Evolutionary conservation across 2,888 invertebrate species (phyloP), one percentile per base, ranked within the genome.

Genomic region (Mechanitis mazaeus): DNA sequence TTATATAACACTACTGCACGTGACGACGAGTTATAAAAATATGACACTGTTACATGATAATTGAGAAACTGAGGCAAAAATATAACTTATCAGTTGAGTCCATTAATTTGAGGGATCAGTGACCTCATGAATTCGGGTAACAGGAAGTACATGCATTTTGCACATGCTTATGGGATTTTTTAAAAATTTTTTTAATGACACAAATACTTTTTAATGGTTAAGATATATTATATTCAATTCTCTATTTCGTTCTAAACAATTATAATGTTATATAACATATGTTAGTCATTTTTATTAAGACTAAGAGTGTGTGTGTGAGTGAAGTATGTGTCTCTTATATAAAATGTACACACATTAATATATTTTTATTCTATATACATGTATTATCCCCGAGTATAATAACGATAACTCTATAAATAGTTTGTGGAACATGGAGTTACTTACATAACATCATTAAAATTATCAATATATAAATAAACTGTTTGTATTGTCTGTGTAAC

Each of bases 21-120:
- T 6, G 28, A 11, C 9, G 66, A 64, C 69, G 68, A 66, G 65
- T 55, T 64, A 72, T 78, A 78, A 80, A 83, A 79, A 76, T 77
- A 75, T 78, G 75, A 75, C 75, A 72, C 69, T 75, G 74, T 58
- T 75, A 78, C 85, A 86, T 85, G 81, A 84, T 74, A 75, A 74
- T 65, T 65, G 72, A 72, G 74, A 71, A 75, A 72, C 74, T 72
- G 68, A 74, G 73, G 67, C 56, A 72, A 70, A 68, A 60, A 55
- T 62, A 53, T 65, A 68, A 67, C 72, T 79, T 81, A 80, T 83
- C 80, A 69, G 69, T 67, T 61, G 67, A 59, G 47, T 53, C 53
- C 57, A 58, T 60, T 57, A 65, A 69, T 59, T 69, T 64, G 47
- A 60, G 56, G 59, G 65, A 60, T 63, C 68, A 67, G 66, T 66